Evolutionary conservation across 2,113 vertebrate species (phyloP), one percentile per base, ranked within the genome.

Genomic region (Herpailurus yagouaroundi): DNA sequence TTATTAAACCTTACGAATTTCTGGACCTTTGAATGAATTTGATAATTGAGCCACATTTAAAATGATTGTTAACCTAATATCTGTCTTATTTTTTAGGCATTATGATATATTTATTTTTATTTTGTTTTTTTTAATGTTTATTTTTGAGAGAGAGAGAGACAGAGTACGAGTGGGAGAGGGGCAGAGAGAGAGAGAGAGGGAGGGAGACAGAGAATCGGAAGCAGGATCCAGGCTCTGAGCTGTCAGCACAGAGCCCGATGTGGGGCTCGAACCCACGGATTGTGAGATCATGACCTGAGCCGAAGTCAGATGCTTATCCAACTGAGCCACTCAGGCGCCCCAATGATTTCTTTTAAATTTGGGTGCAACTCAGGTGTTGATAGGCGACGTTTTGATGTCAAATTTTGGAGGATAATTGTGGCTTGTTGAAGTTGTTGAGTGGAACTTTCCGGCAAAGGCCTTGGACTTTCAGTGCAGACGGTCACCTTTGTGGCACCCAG

Each of bases 401-500:
- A 21, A 29, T 13, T 5, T 68, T 33, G 66, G 48, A 31, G 29
- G 41, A 0, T 57, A 11, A 23, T 21, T 73, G 33, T 66, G 64
- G 38, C 41, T 52, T 48, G 45, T 36, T 48, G 12, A 38, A 23
- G 38, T 38, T 60, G 63, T 60, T 68, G 50, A 50, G 69, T 11
- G 57, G 79, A 10, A 16, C 5, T 15, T 33, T 31, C 4, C 9
- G 15, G 12, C 45, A 29, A 0, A 60, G 14, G 33, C 7, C 0
- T 21, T 50, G 3, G 38, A 41, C 81, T 64, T 52, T 27, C n/a
- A 25, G 23, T 23, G 23, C 50, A 19, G 45, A 14, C 10, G 10
- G 27, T 41, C 52, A 12, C 25, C 38, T 50, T 4, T 69, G 25
- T 10, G 23, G 18, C 45, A 6, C 14, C 50, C 0, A 0, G 38